Evolutionary conservation across 2,888 invertebrate species (phyloP).

Genomic region (Bombylius major): DNA sequence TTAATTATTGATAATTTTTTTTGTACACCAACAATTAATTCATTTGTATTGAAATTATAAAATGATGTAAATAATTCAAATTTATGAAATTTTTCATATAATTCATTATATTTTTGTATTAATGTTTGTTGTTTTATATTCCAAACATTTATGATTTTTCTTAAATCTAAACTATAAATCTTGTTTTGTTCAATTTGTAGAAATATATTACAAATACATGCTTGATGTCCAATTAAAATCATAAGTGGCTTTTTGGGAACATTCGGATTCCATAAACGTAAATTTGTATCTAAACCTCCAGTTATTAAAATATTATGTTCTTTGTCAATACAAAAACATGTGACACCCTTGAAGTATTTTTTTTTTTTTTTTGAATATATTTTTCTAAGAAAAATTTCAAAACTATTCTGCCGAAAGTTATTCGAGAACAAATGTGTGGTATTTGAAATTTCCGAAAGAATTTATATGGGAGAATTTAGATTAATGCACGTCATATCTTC

Average conservation of each 20-base stretch:
- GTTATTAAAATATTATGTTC: conserved; percentile 47
- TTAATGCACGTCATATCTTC: too few species aligned
- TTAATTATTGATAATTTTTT: conserved; percentile 49
- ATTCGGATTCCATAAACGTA: conserved; percentile 71
- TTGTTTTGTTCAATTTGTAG: conserved; percentile 52
- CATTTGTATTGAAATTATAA: conserved; percentile 53
- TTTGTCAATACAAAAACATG: conserved; percentile 50
- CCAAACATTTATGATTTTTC: conserved; percentile 64
- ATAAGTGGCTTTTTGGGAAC: conserved; percentile 52
- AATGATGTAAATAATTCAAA: conserved; percentile 46
- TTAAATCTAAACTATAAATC: conserved; percentile 59
- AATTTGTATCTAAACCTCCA: conserved; percentile 62
- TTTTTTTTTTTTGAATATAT: too few species aligned
- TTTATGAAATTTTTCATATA: conserved; percentile 48
- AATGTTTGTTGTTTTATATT: conserved; percentile 52
- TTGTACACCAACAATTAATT: conserved; percentile 49
- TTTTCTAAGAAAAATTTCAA: background rate
- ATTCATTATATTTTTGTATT: conserved; percentile 52
- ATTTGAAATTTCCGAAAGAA: too few species aligned
- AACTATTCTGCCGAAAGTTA: too few species aligned
- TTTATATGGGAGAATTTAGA: too few species aligned
- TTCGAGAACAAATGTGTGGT: background rate
- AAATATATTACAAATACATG: conserved; percentile 52
- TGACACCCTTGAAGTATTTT: conserved; percentile 39
- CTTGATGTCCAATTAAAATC: conserved; percentile 55